phyloP scores from a whole-genome alignment of 2,113 vertebrate species.

The Microtus montanus region DNA sequence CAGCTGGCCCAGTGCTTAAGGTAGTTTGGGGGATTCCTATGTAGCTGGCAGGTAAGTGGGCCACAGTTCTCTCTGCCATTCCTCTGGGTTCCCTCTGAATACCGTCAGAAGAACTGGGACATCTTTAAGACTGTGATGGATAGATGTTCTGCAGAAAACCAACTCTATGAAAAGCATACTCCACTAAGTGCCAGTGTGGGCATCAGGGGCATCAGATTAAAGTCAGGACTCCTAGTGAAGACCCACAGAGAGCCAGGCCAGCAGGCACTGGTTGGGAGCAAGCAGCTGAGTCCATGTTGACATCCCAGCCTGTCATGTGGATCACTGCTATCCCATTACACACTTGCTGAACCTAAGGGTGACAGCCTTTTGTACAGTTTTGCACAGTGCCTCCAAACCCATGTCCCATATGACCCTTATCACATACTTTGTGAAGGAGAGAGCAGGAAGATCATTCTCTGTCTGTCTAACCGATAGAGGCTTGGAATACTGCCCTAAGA shows the following conservation, averaged over 20 bases:
- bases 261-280: not conserved
- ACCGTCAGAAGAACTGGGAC: conserved; percentile 39
- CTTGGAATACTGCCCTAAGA: not conserved
- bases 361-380: not conserved
- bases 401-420: not conserved
- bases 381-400: not conserved
- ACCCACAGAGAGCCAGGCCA: not conserved
- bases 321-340: not conserved
- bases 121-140: not conserved
- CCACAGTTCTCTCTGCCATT: not conserved
- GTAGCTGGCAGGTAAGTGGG: not conserved
- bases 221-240: conserved; percentile 1
- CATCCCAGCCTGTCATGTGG: not conserved
- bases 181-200: conserved; percentile 48
- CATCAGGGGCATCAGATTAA: not conserved
- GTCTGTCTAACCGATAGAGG: not conserved
- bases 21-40: not conserved
- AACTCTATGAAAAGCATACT: conserved; percentile 62
- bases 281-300: not conserved
- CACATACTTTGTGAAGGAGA: not conserved
- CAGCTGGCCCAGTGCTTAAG: not conserved
- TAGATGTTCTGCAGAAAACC: conserved; percentile 50
- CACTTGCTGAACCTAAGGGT: not conserved
- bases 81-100: not conserved
- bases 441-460: not conserved